phyloP scores from a whole-genome alignment of 2,797 vertebrate species.

The Dendrocincla tyrannina region DNA sequence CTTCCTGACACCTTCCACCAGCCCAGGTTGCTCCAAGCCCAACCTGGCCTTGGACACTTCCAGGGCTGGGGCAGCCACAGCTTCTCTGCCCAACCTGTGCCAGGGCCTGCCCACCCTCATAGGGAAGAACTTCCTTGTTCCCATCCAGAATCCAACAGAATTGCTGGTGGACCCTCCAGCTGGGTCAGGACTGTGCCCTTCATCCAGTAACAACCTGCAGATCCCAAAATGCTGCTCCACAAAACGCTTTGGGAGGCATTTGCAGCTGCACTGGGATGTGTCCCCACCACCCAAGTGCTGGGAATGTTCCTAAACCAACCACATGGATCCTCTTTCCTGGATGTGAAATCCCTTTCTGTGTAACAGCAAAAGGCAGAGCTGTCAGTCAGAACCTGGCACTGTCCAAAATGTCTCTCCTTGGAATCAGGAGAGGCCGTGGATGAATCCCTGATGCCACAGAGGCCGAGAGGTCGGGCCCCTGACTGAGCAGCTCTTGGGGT shows the following conservation, averaged over 20 bases:
- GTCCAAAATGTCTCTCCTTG: not conserved
- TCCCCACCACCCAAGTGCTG: not conserved
- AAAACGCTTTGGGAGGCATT: fast-evolving
- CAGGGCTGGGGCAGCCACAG: not conserved
- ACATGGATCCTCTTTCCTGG: fast-evolving
- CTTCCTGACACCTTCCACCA: not conserved
- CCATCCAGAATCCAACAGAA: not conserved
- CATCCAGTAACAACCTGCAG: not conserved
- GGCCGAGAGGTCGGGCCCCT: not conserved
- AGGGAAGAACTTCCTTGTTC: not conserved
- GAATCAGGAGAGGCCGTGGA: not conserved
- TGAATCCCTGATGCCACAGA: not conserved
- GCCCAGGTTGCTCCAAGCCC: not conserved
- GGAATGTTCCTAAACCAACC: not conserved
- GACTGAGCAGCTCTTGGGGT: not conserved
- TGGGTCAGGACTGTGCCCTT: not conserved
- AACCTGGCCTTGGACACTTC: not conserved
- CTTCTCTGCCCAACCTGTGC: not conserved
- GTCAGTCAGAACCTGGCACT: not conserved
- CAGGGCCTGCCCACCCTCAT: not conserved
- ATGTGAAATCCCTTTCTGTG: not conserved
- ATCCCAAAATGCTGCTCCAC: not conserved
- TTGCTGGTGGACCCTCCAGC: not conserved
- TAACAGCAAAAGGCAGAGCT: not conserved
- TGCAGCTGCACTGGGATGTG: not conserved